Evolutionary conservation across 2,797 vertebrate genomes (phyloP), one percentile per base, ranked within the genome.

Genomic region (Pseudomugil tenellus): DNA sequence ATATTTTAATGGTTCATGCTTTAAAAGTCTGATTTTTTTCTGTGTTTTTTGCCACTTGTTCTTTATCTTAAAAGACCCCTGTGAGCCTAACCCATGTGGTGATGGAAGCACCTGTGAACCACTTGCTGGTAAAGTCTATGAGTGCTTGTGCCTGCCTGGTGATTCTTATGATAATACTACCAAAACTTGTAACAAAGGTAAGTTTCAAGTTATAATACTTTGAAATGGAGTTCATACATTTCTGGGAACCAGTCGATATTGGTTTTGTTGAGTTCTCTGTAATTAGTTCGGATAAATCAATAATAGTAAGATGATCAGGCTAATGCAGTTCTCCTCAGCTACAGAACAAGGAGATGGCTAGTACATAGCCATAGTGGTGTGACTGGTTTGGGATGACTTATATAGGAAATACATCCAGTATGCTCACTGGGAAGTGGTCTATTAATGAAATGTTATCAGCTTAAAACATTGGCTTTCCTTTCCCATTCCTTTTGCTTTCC

Each of bases 121-220:
- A 17, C 75, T 53, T 53, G 8, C 0, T 0, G 0, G 39, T 34
- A 0, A 8, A 0, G 2, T 0, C 2, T 76, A 4, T 62, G 21
- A 4, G 0, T 92, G 91, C 64, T 21, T 71, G 26, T 92, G 91
- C 77, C 51, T 65, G 34, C 0, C 56, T 17, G 90, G 89, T 28
- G 48, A 76, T 0, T 0, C 0, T 53, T 90, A 86, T 61, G 3
- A 46, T 46, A 0, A n/a, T 0, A 0, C 0, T 0, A 26, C 0
- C 2, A 0, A 0, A 0, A 1, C 0, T 3, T 89, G 89, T 69
- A 12, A 28, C 1, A 26, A 0, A 0, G 82, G 90, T 91, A 60
- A 80, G 85, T 77, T 52, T 46, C 39, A 0, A 28, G 37, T 19
- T 19, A 5, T n/a, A 46, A 4, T 6, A 48, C 16, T 17, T 41